Conservation (phyloP, 2,113 vertebrate species). For the Mustela nigripes region DNA sequence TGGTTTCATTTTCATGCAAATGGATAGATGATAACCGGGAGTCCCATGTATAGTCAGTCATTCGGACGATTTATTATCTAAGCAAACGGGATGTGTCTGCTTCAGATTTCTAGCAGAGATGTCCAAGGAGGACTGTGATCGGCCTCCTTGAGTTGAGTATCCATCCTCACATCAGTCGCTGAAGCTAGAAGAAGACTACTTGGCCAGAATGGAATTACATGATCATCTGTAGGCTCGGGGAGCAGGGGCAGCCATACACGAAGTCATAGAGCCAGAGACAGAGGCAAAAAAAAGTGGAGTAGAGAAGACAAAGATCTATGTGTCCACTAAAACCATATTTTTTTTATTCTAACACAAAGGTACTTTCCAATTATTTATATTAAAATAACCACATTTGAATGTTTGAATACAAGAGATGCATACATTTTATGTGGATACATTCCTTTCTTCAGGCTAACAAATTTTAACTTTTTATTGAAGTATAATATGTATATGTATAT, state of each 20-base stretch:
- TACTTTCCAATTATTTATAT: background rate
- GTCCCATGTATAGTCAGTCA: background rate
- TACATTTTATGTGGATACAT: background rate
- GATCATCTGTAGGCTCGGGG: background rate
- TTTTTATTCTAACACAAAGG: background rate
- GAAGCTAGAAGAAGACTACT: background rate
- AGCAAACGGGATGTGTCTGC: background rate
- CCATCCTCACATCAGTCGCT: background rate
- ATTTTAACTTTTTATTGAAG: background rate
- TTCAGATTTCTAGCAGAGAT: background rate
- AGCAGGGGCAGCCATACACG: background rate
- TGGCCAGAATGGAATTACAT: background rate
- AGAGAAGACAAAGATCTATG: background rate
- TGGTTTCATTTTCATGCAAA: background rate
- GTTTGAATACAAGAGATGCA: background rate
- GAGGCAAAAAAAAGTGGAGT: background rate
- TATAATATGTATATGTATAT: background rate
- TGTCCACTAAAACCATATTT: background rate
- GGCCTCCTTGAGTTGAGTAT: background rate
- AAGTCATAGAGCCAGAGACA: background rate
- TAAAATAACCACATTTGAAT: slow-evolving; percentile 5
- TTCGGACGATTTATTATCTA: background rate
- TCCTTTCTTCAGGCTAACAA: background rate
- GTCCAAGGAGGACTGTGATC: background rate
- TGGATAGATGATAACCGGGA: background rate